phyloP scores from a whole-genome alignment of 2,888 invertebrate genomes.

The Drosophila borealis region DNA sequence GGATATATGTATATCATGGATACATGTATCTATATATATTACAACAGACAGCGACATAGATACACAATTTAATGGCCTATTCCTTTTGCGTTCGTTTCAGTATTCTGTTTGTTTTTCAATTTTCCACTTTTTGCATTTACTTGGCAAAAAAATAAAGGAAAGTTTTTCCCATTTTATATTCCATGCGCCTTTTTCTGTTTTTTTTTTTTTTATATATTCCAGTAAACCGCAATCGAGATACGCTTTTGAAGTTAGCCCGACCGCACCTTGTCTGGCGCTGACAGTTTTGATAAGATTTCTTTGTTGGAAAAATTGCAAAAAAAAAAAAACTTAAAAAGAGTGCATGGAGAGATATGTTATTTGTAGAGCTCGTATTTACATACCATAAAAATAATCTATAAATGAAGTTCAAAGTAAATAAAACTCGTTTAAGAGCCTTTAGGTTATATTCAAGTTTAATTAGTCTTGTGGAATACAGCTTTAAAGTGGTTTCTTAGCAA shows the following conservation, averaged over 20 bases:
- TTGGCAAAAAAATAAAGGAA: no score
- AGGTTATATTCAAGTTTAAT: no score
- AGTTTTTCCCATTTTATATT: conserved; percentile 12
- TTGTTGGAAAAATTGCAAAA: conserved; percentile 19
- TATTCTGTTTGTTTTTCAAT: conserved; percentile 8
- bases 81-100: conserved; percentile 13
- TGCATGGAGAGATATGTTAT: neutral
- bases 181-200: neutral
- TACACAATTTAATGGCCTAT: conserved; percentile 13
- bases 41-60: neutral
- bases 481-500: no score
- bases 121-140: conserved; percentile 19
- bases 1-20: neutral
- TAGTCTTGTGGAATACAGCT: no score
- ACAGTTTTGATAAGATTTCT: conserved; percentile 41
- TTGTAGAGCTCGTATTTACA: neutral
- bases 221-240: conserved; percentile 38
- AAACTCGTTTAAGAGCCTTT: no score
- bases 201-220: conserved; percentile 6
- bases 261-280: conserved; percentile 55
- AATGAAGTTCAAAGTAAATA: neutral
- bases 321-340: neutral
- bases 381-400: no score
- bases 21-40: neutral
- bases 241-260: conserved; percentile 32